Evolutionary conservation across 1,140 invertebrate genomes (phyloP), one percentile per base, ranked within the genome.

Genomic region (Diprion similis): DNA sequence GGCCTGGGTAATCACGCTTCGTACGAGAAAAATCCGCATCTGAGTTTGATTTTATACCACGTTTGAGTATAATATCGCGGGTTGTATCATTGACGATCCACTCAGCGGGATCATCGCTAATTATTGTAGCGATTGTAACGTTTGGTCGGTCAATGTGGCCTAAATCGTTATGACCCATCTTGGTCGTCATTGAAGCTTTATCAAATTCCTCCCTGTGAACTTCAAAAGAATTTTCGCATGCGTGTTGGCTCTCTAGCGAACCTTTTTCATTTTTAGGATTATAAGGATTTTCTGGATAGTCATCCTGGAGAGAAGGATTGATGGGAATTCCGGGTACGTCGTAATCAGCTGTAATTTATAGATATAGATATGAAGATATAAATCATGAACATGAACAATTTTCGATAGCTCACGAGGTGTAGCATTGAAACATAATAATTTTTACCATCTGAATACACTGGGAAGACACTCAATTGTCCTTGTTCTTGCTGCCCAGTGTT

Each of bases 21-120:
- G 51, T 59, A 11, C 11, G 51, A 59, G 51, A 15, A 59, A 4
- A 59, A 59, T 59, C 51, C 51, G 51, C 51, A 15, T 59, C 51
- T 15, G 51, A 59, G n/a, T 59, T 59, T 59, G 11, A n/a, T n/a
- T 59, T 59, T 11, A 59, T 15, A 59, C 8, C 51, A 59, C 51
- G 51, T n/a, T n/a, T 59, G 11, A 59, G n/a, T 59, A 59, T 59
- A 59, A 59, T 59, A 59, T 59, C 51, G 11, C 51, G 51, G n/a
- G 51, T 59, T 59, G 51, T 59, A 59, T 59, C 51, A 59, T 59
- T 59, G 51, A 59, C n/a, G n/a, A 59, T n/a, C 51, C 51, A 59
- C 51, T 11, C n/a, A n/a, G 51, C 51, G n/a, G 51, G 51, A 59
- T 59, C 51, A 59, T 59, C 9, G n/a, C 3, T n/a, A 59, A 59